Percentiles rank a stretch among this genome's conserved stretches.
phyloP scores from a whole-genome alignment of 1,140 invertebrate genomes.

The Drosophila malerkotliana region DNA sequence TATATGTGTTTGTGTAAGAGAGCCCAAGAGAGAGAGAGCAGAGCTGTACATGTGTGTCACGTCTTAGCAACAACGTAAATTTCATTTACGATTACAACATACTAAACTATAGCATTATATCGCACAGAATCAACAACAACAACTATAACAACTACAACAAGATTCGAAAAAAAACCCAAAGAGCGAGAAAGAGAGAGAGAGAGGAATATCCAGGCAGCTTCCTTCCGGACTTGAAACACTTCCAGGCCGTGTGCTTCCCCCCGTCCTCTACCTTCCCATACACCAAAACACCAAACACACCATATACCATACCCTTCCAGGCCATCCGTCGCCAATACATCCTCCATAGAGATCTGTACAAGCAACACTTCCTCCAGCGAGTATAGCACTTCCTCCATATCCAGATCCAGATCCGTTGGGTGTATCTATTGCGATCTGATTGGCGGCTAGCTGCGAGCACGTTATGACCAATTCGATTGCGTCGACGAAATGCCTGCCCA shows the following conservation, averaged over 20 bases:
- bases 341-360: no score
- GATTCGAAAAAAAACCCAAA: conserved; percentile 9
- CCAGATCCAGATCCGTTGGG: not conserved
- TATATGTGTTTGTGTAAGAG: conserved; percentile 17
- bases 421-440: conserved; percentile 38
- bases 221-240: conserved; percentile 23
- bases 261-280: conserved; percentile 19
- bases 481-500: conserved; percentile 93
- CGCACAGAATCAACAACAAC: conserved; percentile 58
- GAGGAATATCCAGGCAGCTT: conserved; percentile 51
- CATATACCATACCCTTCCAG: conserved; percentile 20
- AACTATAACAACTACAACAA: not conserved
- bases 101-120: conserved; percentile 67
- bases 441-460: conserved; percentile 61
- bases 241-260: conserved; percentile 33
- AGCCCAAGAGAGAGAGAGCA: not conserved
- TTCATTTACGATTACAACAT: conserved; percentile 72
- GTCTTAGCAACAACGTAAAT: conserved; percentile 79
- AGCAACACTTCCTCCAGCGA: not conserved
- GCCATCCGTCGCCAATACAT: not conserved
- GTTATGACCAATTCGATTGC: conserved; percentile 85
- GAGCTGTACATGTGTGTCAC: conserved; percentile 60
- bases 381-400: not conserved
- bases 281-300: not conserved
- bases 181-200: not conserved